These are phyloP conservation scores for Nothoprocta perdicaria DNA, from an alignment of 2,113 vertebrate genomes.

Conservation along the genomic window DNA sequence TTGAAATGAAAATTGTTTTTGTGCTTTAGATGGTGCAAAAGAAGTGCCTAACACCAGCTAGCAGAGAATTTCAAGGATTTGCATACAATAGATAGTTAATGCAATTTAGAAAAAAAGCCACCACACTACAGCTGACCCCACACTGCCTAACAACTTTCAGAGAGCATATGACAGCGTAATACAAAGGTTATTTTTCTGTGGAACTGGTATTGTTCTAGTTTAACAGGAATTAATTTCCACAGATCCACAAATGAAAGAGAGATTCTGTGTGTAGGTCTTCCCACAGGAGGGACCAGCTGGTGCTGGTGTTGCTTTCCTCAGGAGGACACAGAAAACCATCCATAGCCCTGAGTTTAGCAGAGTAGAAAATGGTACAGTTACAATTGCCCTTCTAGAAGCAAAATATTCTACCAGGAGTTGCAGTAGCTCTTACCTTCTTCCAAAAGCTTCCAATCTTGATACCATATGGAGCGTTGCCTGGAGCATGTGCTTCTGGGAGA, in stretches of 20 bases:
- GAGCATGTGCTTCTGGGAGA: too few relatives aligned
- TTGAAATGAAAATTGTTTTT: neutral
- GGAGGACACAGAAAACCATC: neutral
- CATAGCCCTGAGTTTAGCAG: neutral
- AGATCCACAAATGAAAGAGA: neutral
- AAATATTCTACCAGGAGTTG: neutral
- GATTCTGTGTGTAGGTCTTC: neutral
- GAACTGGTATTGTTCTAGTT: neutral
- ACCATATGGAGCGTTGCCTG: neutral
- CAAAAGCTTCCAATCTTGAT: neutral
- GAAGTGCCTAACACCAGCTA: neutral
- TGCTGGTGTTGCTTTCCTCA: neutral
- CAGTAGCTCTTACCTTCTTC: neutral
- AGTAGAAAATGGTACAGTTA: neutral
- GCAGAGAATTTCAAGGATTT: neutral
- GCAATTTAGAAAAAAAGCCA: neutral
- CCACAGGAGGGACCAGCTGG: neutral
- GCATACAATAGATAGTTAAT: neutral
- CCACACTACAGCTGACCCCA: too few relatives aligned
- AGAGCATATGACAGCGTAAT: accelerated
- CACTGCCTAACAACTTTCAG: neutral
- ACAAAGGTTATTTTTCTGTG: neutral
- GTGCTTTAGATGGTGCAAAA: neutral
- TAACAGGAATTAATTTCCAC: neutral
- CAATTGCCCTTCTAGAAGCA: neutral